Percentiles rank a stretch among this genome's conserved stretches.
These are phyloP conservation scores for Electrophaes corylata DNA, from an alignment of 2,888 invertebrate species.

Conservation along the genomic window DNA sequence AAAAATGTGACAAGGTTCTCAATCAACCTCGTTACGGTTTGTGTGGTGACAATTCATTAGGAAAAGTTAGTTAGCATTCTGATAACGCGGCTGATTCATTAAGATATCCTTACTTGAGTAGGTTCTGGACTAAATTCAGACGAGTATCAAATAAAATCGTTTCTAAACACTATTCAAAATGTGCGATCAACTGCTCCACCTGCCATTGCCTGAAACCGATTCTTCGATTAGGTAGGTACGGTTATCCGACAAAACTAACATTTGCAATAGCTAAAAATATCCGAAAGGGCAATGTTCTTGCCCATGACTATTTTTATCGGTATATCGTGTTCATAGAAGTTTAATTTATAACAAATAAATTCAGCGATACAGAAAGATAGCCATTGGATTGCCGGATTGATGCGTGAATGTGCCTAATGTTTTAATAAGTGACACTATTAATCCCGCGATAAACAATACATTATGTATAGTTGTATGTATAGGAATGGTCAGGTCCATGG, in stretches of 20 bases:
- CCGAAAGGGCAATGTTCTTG: slow-evolving; percentile 12
- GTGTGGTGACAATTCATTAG: slow-evolving; percentile 3
- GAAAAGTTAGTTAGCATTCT: slow-evolving; percentile 17
- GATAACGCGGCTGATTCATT: slow-evolving; percentile 15
- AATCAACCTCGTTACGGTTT: slow-evolving; percentile 21
- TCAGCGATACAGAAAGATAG: not conserved
- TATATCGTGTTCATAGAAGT: not conserved
- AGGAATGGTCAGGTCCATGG: slow-evolving; percentile 23
- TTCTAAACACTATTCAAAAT: slow-evolving; percentile 18
- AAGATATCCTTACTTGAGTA: not conserved
- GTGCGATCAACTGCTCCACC: not conserved
- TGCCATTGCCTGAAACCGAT: not conserved
- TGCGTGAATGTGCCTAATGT: slow-evolving; percentile 6
- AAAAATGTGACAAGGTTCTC: slow-evolving; percentile 21
- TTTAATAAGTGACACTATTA: slow-evolving; percentile 4
- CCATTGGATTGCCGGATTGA: slow-evolving; percentile 7
- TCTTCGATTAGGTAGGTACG: slow-evolving; percentile 2
- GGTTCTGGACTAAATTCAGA: not conserved
- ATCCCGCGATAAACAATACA: not conserved
- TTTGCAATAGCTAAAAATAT: slow-evolving; percentile 16
- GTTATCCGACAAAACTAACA: slow-evolving; percentile 11
- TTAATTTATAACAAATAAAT: not conserved
- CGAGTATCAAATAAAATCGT: not conserved
- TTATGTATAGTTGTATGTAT: not conserved
- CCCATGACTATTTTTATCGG: not conserved